These are phyloP conservation scores for Volucella zonaria DNA, from an alignment of 2,888 invertebrate genomes.

Conservation along the genomic window DNA sequence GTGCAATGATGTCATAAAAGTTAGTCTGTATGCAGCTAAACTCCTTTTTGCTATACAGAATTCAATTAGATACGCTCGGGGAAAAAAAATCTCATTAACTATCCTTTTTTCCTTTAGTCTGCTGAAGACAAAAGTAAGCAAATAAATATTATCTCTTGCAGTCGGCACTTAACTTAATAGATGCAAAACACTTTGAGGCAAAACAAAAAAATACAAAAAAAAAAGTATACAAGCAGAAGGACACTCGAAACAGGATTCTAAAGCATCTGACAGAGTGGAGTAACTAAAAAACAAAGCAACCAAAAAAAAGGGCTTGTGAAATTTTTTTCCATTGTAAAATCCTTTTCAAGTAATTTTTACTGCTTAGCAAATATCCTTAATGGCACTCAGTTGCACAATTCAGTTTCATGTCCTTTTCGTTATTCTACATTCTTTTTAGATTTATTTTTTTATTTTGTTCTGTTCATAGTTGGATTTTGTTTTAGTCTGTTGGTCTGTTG, in stretches of 20 bases:
- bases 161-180: constrained; percentile 50
- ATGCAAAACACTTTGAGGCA: constrained; percentile 29
- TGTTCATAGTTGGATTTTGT: not conserved
- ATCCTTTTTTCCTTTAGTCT: too few species aligned
- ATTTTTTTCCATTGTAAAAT: constrained; percentile 35
- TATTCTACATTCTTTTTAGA: constrained; percentile 23
- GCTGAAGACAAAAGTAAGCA: not conserved
- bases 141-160: constrained; percentile 16
- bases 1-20: too few species aligned
- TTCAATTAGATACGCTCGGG: too few species aligned
- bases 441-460: not conserved
- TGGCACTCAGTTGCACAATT: constrained; percentile 52
- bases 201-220: not conserved
- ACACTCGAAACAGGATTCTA: constrained; percentile 10
- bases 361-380: constrained; percentile 63
- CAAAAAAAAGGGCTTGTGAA: not conserved
- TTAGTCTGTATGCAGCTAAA: too few species aligned
- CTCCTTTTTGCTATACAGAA: too few species aligned
- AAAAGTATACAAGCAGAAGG: not conserved
- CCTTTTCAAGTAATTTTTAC: constrained; percentile 48
- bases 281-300: not conserved
- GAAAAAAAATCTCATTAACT: too few species aligned
- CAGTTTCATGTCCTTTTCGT: constrained; percentile 58
- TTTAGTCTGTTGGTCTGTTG: not conserved
- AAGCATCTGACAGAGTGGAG: not conserved